These are phyloP conservation scores for Gobius niger DNA, from an alignment of 2,113 vertebrate genomes.

Conservation along the genomic window DNA sequence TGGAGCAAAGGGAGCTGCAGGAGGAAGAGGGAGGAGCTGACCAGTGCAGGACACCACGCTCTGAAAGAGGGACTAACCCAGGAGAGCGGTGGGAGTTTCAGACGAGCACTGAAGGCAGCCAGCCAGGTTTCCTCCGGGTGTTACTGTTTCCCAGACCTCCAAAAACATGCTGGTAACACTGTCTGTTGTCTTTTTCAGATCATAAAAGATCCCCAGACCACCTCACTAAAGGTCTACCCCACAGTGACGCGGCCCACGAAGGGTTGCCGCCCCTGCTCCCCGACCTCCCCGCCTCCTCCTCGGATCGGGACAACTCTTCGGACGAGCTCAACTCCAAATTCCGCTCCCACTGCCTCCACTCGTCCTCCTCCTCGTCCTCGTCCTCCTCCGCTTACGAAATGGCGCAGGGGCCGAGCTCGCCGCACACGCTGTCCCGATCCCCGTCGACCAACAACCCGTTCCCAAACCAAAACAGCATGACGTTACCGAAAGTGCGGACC, in stretches of 20 bases:
- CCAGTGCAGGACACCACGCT: no score
- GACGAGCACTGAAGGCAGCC: no score
- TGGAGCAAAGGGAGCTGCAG: no score
- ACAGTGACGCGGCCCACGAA: conserved; percentile 37
- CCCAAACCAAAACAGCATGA: conserved; percentile 78
- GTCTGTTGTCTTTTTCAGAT: conserved; percentile 48
- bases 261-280: conserved; percentile 3
- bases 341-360: conserved; percentile 76
- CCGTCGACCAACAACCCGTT: conserved; percentile 63
- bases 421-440: conserved; percentile 55
- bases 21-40: no score
- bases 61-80: no score
- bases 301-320: conserved; percentile 70
- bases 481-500: conserved; percentile 83
- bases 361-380: conserved; percentile 80
- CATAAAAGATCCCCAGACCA: conserved; percentile 57
- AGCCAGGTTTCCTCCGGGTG: no score
- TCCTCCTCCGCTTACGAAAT: conserved; percentile 79
- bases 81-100: no score
- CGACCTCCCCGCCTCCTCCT: conserved; percentile 13
- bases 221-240: conserved; percentile 39
- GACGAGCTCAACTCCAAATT: conserved; percentile 81
- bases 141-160: no score
- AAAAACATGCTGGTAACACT: no score
- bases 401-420: conserved; percentile 62